Evolutionary conservation across 2,113 vertebrate species (phyloP), one percentile per base, ranked within the genome.

Genomic region (Sitta europaea): DNA sequence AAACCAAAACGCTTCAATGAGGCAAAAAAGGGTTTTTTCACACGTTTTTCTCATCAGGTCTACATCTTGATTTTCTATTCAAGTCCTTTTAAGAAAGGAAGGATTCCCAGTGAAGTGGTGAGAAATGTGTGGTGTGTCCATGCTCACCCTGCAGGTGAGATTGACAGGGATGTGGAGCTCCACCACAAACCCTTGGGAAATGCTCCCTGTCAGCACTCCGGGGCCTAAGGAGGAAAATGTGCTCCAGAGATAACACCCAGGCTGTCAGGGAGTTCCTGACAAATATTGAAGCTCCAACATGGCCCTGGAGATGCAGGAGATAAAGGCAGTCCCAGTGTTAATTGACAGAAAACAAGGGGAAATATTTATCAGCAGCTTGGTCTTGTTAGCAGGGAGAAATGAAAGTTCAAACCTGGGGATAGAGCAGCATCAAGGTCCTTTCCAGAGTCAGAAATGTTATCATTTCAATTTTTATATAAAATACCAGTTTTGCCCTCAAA

Each of bases 151-250:
- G 86, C n/a, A n/a, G n/a, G n/a, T n/a, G n/a, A n/a, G 23, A 94
- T 21, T 35, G 93, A 83, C 58, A 81, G 55, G 75, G 96, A 95
- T 73, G 78, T 45, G 93, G 68, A 87, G 29, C 93, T 87, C 13
- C 72, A 47, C 80, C 79, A 4, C 89, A 76, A 91, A 75, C 86
- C 89, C 57, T 96, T 96, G 90, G 84, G 95, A 95, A 97, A 97
- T 73, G 70, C 92, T 95, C 24, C 89, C 68, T 70, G 43, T 80
- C 79, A 79, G 86, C 92, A 57, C 90, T 89, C 75, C 62, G 86
- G 88, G 35, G 50, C 38, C 87, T 97, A 97, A 97, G 96, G 95
- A 96, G 91, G 54, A 96, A 95, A 97, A 95, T 55, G 76, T 97
- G 97, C 75, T 73, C 4, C 40, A 21, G 47, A 77, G 86, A 97